Evolutionary conservation across 1,140 invertebrate species (phyloP), one percentile per base, ranked within the genome.

Genomic region (Theocolax elegans): DNA sequence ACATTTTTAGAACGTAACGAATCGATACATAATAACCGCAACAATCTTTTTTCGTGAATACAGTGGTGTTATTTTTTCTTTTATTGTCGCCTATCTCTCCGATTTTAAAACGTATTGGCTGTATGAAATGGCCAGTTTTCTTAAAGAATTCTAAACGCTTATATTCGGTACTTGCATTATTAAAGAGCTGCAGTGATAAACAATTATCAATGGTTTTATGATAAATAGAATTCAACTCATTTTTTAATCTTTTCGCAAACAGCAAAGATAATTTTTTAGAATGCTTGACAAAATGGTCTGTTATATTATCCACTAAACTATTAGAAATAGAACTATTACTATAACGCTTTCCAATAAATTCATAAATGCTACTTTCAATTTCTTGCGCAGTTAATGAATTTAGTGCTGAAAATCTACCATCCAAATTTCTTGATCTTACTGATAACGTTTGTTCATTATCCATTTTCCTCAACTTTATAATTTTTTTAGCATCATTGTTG

Each of bases 91-190:
- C 27, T 8, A 73, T 69, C 67, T 71, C 62, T 40, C 46, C 48
- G 42, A 75, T 71, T 31, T 35, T 21, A 35, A 68, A 69, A 23
- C 23, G 40, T 44, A 58, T 29, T 13, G 74, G 68, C 17, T 13
- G 1, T 42, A 75, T 67, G n/a, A 72, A 64, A 31, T 19, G 44
- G 27, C 72, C 25, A 42, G 25, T 35, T n/a, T 66, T 38, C 59
- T 70, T 21, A 29, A 74, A 71, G 64, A 31, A 59, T 51, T 72
- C 64, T 17, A 72, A 58, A 53, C 67, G 60, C 70, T 72, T 74
- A 49, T 72, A 66, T 21, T 74, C 70, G 2, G 69, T 51, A 19
- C 9, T 48, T 21, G 44, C 17, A 1, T 48, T 48, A 48, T 48
- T 19, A 48, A 48, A 48, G 17, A 27, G 4, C 7, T 23, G 38